Evolutionary conservation across 1,140 invertebrate genomes (phyloP), one percentile per base, ranked within the genome.

Genomic region (Drosophila sproati): DNA sequence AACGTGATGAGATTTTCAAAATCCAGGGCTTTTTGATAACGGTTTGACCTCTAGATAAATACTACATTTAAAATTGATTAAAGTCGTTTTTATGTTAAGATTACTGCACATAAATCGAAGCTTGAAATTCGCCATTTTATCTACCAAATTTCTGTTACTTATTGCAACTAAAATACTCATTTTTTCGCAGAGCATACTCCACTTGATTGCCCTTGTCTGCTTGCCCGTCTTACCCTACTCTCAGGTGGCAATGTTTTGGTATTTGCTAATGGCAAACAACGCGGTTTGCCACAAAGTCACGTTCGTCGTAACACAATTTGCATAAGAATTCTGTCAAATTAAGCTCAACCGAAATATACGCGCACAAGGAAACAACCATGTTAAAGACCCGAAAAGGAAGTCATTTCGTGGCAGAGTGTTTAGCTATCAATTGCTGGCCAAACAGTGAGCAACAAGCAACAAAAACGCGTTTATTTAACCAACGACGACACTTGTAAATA

Each of bases 271-370:
- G 41, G 6, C 39, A 34, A 20, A 37, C 39, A 54, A 50, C 28
- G 35, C 8, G 35, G 59, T 73, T 5, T n/a, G 37, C 10, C 50
- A 37, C 34, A 80, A 69, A 75, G 85, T 88, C 85, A 88, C 85
- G 85, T 88, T 85, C 83, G 35, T 48, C 31, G 47, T 45, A 34
- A 43, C 32, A 28, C 31, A 63, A 88, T 88, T 88, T 88, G 78
- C 85, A 88, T 88, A 88, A 85, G 85, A 88, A 88, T 88, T 20
- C 85, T 89, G 74, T 78, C 85, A 89, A 88, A 85, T 88, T 85
- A 88, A 81, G 85, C 85, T 81, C 80, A 82, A 29, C 20, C 35
- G 39, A 59, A 59, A 68, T 47, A 48, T 52, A 59, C 47, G 61
- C 68, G 50, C 41, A 48, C 45, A 59, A 41, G 29, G 29, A 50